These are phyloP conservation scores for Diploptera punctata DNA, from an alignment of 2,888 invertebrate genomes.

Conservation along the genomic window DNA sequence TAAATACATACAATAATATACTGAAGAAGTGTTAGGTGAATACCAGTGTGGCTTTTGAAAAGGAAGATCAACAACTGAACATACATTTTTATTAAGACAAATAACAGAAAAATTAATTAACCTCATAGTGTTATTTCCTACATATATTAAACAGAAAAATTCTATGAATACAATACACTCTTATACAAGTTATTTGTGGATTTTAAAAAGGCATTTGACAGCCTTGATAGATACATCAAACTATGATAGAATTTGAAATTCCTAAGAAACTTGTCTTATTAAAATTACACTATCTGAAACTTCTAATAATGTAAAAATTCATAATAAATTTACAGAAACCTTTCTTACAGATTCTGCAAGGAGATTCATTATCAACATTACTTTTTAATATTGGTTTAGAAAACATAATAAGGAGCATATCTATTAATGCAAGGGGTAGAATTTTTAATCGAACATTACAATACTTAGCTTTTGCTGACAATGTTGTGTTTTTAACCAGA, in stretches of 20 bases:
- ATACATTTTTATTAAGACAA: neutral
- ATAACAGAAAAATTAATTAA: too few relatives aligned
- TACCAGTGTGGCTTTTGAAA: conserved; percentile 29
- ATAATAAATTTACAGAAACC: neutral
- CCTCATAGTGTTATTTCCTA: too few relatives aligned
- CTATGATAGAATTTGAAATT: neutral
- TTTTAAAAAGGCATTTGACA: conserved; percentile 1
- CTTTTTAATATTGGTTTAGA: neutral
- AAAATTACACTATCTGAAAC: neutral
- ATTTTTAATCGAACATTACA: neutral
- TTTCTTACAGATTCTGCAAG: too few relatives aligned
- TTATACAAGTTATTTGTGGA: neutral
- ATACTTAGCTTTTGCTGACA: neutral
- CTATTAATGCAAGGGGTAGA: neutral
- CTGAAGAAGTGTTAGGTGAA: conserved; percentile 28
- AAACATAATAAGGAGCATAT: neutral
- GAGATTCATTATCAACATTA: too few relatives aligned
- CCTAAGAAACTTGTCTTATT: too few relatives aligned
- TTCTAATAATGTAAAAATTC: neutral
- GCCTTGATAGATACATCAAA: neutral
- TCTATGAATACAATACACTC: neutral
- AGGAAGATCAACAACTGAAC: neutral
- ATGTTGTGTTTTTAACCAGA: too few relatives aligned
- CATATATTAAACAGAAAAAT: too few relatives aligned
- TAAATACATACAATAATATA: conserved; percentile 23